Evolutionary conservation across 2,888 invertebrate species (phyloP).

Genomic region (Philopedon plagiatum): DNA sequence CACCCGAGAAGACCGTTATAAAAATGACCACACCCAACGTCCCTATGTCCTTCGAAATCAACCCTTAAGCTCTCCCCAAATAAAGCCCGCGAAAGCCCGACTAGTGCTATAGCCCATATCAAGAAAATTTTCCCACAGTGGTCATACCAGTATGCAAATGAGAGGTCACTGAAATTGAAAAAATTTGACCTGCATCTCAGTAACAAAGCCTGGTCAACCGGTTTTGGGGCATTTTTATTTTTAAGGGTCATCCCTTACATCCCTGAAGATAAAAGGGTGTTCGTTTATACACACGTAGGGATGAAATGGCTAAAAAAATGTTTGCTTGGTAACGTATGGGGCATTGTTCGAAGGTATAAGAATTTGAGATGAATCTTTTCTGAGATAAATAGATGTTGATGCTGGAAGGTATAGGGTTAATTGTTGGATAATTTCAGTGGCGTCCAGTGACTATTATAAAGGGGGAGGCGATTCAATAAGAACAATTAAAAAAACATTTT

Average conservation of each 20-base stretch:
- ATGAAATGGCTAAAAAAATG: conserved; percentile 37
- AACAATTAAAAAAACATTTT: too few species aligned
- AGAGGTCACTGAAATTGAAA: conserved; percentile 65
- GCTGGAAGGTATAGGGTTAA: neutral
- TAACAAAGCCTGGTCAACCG: conserved; percentile 61
- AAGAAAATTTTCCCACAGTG: conserved; percentile 57
- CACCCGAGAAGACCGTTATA: neutral
- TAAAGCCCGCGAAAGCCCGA: neutral
- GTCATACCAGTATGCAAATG: conserved; percentile 66
- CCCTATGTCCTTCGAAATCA: neutral
- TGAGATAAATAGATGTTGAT: neutral
- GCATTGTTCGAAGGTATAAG: conserved; percentile 36
- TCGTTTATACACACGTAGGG: conserved; percentile 32
- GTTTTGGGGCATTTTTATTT: conserved; percentile 62
- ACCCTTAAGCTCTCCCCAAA: neutral
- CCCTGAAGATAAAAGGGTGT: conserved; percentile 41
- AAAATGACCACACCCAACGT: neutral
- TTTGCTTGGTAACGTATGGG: conserved; percentile 38
- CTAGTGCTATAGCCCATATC: too few species aligned
- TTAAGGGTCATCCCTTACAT: conserved; percentile 58
- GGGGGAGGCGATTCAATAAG: too few species aligned
- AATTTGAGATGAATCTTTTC: neutral
- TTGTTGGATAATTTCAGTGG: too few species aligned
- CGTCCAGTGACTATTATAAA: too few species aligned
- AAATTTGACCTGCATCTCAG: conserved; percentile 55